Conservation (phyloP, 2,797 vertebrate species). For the Scomberomorus guttatus region DNA sequence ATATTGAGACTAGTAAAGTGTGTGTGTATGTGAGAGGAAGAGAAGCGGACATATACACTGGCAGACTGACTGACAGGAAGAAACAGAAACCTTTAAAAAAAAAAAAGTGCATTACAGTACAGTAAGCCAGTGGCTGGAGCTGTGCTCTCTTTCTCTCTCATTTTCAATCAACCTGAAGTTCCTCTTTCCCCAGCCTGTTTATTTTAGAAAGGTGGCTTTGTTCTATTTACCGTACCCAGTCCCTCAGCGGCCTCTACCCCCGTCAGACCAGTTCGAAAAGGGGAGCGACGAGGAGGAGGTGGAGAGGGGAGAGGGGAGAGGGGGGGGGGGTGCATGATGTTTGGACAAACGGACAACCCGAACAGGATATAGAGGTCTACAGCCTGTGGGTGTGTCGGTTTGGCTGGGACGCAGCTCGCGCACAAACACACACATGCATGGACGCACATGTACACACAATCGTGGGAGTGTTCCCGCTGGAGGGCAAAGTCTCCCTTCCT, state of each 20-base stretch:
- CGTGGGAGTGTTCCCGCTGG: slow-evolving; percentile 83
- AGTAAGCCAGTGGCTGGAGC: slow-evolving; percentile 39
- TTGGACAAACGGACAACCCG: slow-evolving; percentile 86
- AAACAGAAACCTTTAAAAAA: slow-evolving; percentile 46
- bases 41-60: slow-evolving; percentile 15
- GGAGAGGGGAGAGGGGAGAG: background rate
- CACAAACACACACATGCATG: slow-evolving; percentile 58
- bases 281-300: slow-evolving; percentile 54
- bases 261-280: slow-evolving; percentile 77
- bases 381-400: slow-evolving; percentile 86
- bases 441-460: slow-evolving; percentile 63
- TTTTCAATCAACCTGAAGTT: slow-evolving; percentile 67
- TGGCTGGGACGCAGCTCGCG: slow-evolving; percentile 74
- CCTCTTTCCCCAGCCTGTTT: slow-evolving; percentile 72
- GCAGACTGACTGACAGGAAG: slow-evolving; percentile 49
- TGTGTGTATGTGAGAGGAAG: slow-evolving; percentile 22
- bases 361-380: slow-evolving; percentile 88
- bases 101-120: slow-evolving; percentile 33
- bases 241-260: slow-evolving; percentile 68
- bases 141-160: slow-evolving; percentile 44
- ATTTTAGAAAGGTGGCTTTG: slow-evolving; percentile 83
- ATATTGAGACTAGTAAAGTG: slow-evolving; percentile 43
- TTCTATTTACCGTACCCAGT: slow-evolving; percentile 77
- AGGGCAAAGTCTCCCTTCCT: slow-evolving; percentile 88
- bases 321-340: slow-evolving; percentile 66